Conservation (phyloP, 2,113 vertebrate genomes). For the Alouatta palliata region DNA sequence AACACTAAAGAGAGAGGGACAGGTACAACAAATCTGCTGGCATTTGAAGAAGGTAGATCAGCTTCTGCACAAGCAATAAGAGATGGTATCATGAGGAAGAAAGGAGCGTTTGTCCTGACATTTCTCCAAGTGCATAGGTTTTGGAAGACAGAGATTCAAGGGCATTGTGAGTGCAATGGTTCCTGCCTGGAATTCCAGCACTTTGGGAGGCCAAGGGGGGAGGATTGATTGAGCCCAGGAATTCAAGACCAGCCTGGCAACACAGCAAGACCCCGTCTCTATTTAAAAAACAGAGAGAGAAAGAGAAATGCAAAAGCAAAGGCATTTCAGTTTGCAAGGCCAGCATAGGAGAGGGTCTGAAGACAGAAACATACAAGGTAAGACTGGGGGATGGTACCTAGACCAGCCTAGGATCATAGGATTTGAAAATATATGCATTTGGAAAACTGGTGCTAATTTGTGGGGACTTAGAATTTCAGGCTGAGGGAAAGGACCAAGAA, state of each 20-base stretch:
- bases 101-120: not conserved
- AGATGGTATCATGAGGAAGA: not conserved
- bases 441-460: conserved; percentile 55
- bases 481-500: not conserved
- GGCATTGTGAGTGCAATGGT: too few species aligned
- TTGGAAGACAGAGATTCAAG: not conserved
- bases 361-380: not conserved
- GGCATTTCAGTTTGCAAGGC: not conserved
- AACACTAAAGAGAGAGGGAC: not conserved
- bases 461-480: not conserved
- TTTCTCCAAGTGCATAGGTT: not conserved
- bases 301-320: too few species aligned
- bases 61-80: not conserved
- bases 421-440: not conserved
- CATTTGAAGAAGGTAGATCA: not conserved
- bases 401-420: not conserved
- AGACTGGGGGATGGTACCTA: fast-evolving
- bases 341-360: not conserved
- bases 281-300: too few species aligned
- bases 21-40: not conserved
- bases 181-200: too few species aligned
- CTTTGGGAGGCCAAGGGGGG: too few species aligned
- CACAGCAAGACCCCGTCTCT: too few species aligned
- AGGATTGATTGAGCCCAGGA: too few species aligned
- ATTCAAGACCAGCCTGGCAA: too few species aligned